These are phyloP conservation scores for Baryphthengus martii DNA, from an alignment of 2,113 vertebrate species.

Conservation along the genomic window DNA sequence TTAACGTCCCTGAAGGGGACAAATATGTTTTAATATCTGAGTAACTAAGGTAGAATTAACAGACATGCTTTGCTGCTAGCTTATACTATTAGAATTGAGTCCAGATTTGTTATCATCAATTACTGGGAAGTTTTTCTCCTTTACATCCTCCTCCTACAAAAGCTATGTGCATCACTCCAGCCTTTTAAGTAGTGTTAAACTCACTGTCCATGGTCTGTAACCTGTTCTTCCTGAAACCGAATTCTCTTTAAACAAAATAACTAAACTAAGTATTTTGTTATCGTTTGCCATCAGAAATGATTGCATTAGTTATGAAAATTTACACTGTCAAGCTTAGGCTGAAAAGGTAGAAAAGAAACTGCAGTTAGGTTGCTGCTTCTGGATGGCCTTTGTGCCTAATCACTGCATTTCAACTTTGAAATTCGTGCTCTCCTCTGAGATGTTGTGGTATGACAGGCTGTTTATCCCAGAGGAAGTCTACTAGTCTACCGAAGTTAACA, in stretches of 20 bases:
- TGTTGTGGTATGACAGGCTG: neutral
- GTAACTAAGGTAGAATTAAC: neutral
- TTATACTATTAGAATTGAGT: neutral
- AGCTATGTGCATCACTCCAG: neutral
- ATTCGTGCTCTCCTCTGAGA: neutral
- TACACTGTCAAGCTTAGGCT: neutral
- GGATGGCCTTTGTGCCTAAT: neutral
- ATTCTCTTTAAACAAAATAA: neutral
- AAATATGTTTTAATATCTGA: neutral
- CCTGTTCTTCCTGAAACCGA: neutral
- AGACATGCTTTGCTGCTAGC: neutral
- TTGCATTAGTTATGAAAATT: neutral
- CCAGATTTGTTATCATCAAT: neutral
- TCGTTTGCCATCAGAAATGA: neutral
- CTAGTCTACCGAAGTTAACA: neutral
- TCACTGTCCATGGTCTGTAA: neutral
- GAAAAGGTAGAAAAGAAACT: neutral
- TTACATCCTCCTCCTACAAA: neutral
- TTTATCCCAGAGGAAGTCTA: neutral
- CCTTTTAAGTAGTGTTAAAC: neutral
- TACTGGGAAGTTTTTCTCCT: neutral
- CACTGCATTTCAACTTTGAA: neutral
- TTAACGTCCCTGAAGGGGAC: neutral
- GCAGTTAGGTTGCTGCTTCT: neutral
- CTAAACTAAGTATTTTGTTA: neutral